phyloP scores from a whole-genome alignment of 2,113 vertebrate genomes.

The Talpa occidentalis region DNA sequence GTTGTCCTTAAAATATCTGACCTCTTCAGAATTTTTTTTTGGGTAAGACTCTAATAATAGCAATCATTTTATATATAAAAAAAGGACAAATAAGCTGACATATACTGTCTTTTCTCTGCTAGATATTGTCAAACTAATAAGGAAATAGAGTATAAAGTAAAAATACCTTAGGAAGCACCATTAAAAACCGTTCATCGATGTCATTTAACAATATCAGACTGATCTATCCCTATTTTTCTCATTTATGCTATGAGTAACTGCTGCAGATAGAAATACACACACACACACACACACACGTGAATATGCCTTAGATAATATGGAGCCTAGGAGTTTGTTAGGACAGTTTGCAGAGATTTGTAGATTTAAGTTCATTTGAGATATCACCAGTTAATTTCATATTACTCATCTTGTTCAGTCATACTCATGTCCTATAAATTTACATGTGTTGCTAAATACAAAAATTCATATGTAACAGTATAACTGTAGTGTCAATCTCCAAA shows the following conservation, averaged over 20 bases:
- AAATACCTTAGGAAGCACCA: neutral
- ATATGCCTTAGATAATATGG: neutral
- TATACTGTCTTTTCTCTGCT: neutral
- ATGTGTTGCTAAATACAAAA: neutral
- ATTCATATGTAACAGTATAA: neutral
- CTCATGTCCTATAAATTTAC: neutral
- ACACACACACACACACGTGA: neutral
- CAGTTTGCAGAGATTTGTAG: neutral
- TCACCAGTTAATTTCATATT: neutral
- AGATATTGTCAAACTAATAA: constrained; percentile 5
- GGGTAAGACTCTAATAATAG: neutral
- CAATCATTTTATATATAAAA: neutral
- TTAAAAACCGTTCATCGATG: neutral
- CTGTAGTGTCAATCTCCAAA: neutral
- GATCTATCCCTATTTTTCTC: neutral
- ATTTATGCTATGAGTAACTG: neutral
- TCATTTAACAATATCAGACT: neutral
- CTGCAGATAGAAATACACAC: neutral
- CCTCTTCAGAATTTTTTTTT: neutral
- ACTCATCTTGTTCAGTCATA: neutral
- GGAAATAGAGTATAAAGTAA: neutral
- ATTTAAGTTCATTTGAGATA: constrained; percentile 28
- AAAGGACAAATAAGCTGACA: neutral
- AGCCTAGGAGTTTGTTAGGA: neutral
- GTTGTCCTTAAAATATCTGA: neutral